These are phyloP conservation scores for Crocidura indochinensis DNA, from an alignment of 2,797 vertebrate genomes.

Conservation along the genomic window DNA sequence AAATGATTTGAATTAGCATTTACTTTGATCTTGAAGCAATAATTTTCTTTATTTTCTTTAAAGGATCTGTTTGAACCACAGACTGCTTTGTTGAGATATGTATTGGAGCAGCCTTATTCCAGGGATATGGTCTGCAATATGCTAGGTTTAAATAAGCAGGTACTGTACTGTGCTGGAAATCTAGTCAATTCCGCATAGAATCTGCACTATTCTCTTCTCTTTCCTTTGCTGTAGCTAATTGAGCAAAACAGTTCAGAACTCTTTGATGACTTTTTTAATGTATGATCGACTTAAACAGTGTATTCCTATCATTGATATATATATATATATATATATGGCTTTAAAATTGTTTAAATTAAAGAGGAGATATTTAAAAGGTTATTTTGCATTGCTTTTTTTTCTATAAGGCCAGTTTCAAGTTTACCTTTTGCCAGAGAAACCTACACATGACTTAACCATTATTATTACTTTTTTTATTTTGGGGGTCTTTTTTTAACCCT, in stretches of 20 bases:
- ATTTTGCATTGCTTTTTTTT: slow-evolving; percentile 94
- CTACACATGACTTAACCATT: slow-evolving; percentile 86
- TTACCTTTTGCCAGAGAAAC: slow-evolving; percentile 92
- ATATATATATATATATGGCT: slow-evolving; percentile 90
- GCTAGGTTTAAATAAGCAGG: slow-evolving; percentile 99
- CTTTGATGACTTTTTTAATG: slow-evolving; percentile 83
- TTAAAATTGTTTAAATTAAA: slow-evolving; percentile 90
- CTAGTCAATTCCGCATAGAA: slow-evolving; percentile 86
- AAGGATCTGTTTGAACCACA: slow-evolving; percentile 99
- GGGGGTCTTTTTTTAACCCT: slow-evolving; percentile 84
- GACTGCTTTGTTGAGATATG: slow-evolving; percentile 98
- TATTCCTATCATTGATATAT: slow-evolving; percentile 87
- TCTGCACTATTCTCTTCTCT: slow-evolving; percentile 91
- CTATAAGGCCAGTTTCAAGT: slow-evolving; percentile 94
- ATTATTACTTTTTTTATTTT: slow-evolving; percentile 77
- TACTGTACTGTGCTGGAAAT: slow-evolving; percentile 90
- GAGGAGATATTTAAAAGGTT: slow-evolving; percentile 90
- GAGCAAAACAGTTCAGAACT: slow-evolving; percentile 92
- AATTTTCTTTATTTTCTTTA: slow-evolving; percentile 87
- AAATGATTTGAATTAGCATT: slow-evolving; percentile 69
- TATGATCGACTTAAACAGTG: slow-evolving; percentile 87
- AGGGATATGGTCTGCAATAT: slow-evolving; percentile 99
- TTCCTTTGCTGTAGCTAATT: slow-evolving; percentile 91
- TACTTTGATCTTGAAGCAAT: slow-evolving; percentile 82
- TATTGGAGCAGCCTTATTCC: slow-evolving; percentile 99